These are phyloP conservation scores for Calephelis nemesis DNA, from an alignment of 1,140 invertebrate genomes.

Conservation along the genomic window DNA sequence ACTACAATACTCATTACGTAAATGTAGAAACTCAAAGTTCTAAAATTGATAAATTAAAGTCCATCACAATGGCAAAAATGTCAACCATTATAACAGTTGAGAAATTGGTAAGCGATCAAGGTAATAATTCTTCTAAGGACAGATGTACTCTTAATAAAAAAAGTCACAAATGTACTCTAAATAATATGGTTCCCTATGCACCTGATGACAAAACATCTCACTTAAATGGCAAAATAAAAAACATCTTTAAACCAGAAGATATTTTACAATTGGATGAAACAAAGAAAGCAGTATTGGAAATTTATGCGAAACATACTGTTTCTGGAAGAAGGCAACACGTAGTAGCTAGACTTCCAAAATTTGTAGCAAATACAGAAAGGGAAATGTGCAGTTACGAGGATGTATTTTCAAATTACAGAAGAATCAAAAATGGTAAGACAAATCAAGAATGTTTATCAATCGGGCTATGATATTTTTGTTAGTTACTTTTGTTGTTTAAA, in stretches of 20 bases:
- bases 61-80: not conserved
- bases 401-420: not conserved
- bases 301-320: not conserved
- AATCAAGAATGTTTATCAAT: no score
- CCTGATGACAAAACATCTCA: not conserved
- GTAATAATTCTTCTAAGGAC: not conserved
- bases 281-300: constrained; percentile 1
- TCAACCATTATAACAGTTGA: not conserved
- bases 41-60: not conserved
- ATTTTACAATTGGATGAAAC: constrained; percentile 8
- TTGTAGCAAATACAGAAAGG: not conserved
- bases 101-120: not conserved
- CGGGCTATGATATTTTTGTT: no score
- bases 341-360: constrained; percentile 8
- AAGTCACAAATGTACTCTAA: not conserved
- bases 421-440: not conserved
- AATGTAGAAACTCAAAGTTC: not conserved
- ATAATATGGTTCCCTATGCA: not conserved
- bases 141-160: not conserved
- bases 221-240: not conserved
- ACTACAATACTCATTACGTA: not conserved
- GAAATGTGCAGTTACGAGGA: not conserved
- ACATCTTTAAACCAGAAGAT: not conserved
- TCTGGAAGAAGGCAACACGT: not conserved
- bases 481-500: no score